A percentile compares a stretch with the other conserved stretches of the same genome.
Conservation (phyloP, 2,888 invertebrate species). For the Megamerina dolium region DNA sequence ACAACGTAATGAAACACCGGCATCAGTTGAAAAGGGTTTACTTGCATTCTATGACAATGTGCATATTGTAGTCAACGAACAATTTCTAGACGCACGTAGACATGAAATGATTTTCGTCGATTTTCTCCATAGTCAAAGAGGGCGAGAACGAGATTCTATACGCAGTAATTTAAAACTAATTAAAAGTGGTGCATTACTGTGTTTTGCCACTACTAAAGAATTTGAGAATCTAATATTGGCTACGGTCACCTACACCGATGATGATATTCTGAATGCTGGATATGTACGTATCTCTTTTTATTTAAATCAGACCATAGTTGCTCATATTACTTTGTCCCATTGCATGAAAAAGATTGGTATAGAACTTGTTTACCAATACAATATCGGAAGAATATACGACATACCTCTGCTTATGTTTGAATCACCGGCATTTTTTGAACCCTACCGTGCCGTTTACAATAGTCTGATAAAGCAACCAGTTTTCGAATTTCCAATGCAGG, state of each 20-base stretch:
- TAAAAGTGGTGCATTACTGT: constrained; percentile 59
- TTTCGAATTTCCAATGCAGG: constrained; percentile 60
- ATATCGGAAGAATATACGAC: constrained; percentile 39
- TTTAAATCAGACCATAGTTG: neutral
- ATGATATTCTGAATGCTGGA: constrained; percentile 52
- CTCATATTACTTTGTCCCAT: constrained; percentile 2
- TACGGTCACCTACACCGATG: constrained; percentile 58
- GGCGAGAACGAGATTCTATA: constrained; percentile 7
- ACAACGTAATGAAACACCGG: constrained; percentile 7
- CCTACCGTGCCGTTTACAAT: constrained; percentile 67
- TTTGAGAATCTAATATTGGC: constrained; percentile 66
- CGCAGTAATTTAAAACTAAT: constrained; percentile 4
- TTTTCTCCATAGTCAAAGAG: constrained; percentile 17
- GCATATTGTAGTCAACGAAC: constrained; percentile 32
- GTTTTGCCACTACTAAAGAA: constrained; percentile 60
- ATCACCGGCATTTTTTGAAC: constrained; percentile 74
- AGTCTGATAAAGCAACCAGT: constrained; percentile 58
- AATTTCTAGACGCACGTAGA: constrained; percentile 29
- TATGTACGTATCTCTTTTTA: constrained; percentile 49
- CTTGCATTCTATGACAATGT: constrained; percentile 28
- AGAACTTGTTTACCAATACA: constrained; percentile 38
- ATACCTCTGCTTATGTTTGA: constrained; percentile 63
- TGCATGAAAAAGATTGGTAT: constrained; percentile 45
- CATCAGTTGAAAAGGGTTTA: constrained; percentile 13
- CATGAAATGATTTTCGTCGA: constrained; percentile 37